Base-by-base conservation (phyloP, 2,888 invertebrate genomes). In the Eupithecia dodoneata region DNA sequence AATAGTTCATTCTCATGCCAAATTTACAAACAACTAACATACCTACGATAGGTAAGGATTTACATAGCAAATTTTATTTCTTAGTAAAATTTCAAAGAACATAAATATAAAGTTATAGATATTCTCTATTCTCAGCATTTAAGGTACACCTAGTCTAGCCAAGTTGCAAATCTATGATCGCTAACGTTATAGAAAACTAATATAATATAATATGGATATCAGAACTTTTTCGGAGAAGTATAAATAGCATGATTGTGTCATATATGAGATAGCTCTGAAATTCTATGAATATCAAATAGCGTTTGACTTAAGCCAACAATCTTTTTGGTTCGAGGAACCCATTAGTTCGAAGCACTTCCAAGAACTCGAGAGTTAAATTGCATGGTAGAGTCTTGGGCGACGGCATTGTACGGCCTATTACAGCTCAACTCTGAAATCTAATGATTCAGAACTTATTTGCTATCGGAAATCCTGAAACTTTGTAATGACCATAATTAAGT, bases 311-410 rank as follows among this genome's bases (percentile, higher is more conserved):
- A 55, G 41, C 52, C 42, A 13, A 67, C 75, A 47, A 42, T 13
- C 47, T 45, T 71, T 47, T 72, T 72, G 6, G 63, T 74, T 63
- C 72, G 42, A 30, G 55, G 59, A 74, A 5, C 47, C 65, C 55
- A 71, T 71, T 69, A 45, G 44, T n/a, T 73, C 65, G 12, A 49
- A 45, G 45, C 44, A 71, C 70, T 76, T 76, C 71, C 12, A 63
- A 67, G 71, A 74, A 74, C 49, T 66, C n/a, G 13, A 49, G 69
- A 75, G 75, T 73, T 66, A 65, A 77, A 75, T 78, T 77, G 77
- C 66, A 73, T 71, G 65, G 67, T 63, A 75, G 75, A 78, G 75
- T 76, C 63, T 63, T 49, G 15, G 72, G 73, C 76, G 72, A 78
- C 78, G 30, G 59, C 70, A 52, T 77, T 44, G 44, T 66, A 52